Conservation (phyloP, 2,797 vertebrate species). For the Leptodactylus fallax region DNA sequence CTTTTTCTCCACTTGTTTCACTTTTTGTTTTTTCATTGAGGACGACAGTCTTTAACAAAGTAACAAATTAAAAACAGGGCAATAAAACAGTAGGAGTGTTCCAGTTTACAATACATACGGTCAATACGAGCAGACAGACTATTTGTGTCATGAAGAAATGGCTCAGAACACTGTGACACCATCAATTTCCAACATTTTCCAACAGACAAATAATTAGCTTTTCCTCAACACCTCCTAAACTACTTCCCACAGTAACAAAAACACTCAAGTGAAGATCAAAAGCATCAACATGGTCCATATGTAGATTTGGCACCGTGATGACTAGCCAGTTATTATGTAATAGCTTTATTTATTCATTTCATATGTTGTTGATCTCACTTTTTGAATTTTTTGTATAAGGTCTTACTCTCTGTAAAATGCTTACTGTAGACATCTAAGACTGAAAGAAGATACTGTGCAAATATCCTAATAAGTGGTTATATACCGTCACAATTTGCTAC, state of each 20-base stretch:
- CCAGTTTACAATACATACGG: neutral
- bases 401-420: neutral
- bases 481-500: too few species aligned
- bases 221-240: neutral
- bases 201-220: slow-evolving; percentile 3
- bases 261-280: neutral
- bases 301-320: neutral
- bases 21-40: neutral
- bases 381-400: neutral
- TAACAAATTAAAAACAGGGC: slow-evolving; percentile 28
- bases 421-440: neutral
- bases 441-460: too few species aligned
- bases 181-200: slow-evolving; percentile 6
- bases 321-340: neutral
- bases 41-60: neutral
- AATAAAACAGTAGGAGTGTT: slow-evolving; percentile 23
- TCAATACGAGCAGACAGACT: slow-evolving; percentile 8
- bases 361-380: neutral
- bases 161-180: neutral
- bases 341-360: too few species aligned
- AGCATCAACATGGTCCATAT: neutral
- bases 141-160: neutral
- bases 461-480: too few species aligned
- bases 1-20: neutral
- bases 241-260: neutral